phyloP scores from a whole-genome alignment of 2,113 vertebrate genomes.

The Natator depressus region DNA sequence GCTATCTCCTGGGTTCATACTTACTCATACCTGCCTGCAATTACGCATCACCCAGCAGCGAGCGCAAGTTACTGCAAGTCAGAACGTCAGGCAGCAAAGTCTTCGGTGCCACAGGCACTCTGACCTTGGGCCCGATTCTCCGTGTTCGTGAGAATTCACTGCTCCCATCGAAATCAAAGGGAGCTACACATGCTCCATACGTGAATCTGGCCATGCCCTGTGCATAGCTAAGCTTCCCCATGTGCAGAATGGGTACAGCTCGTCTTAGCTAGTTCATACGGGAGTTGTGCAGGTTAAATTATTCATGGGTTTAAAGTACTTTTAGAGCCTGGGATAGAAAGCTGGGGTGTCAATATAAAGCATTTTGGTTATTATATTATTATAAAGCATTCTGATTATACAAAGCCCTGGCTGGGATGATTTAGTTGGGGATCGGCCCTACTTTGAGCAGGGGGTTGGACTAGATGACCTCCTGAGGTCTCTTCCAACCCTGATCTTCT shows the following conservation, averaged over 20 bases:
- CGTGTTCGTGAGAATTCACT: neutral
- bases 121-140: neutral
- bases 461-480: too few species aligned
- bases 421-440: too few species aligned
- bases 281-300: neutral
- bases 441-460: too few species aligned
- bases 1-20: fast-evolving
- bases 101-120: neutral
- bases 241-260: neutral
- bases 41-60: neutral
- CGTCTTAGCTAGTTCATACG: neutral
- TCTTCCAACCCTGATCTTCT: too few species aligned
- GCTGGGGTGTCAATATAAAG: neutral
- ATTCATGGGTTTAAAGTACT: neutral
- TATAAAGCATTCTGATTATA: too few species aligned
- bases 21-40: fast-evolving
- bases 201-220: neutral
- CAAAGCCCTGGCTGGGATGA: too few species aligned
- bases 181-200: neutral
- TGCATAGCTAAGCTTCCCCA: neutral
- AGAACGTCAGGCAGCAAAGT: fast-evolving
- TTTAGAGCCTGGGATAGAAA: neutral
- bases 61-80: neutral
- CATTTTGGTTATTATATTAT: neutral
- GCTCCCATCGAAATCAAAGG: neutral